phyloP scores from a whole-genome alignment of 2,888 invertebrate species.

The Cabera pusaria region DNA sequence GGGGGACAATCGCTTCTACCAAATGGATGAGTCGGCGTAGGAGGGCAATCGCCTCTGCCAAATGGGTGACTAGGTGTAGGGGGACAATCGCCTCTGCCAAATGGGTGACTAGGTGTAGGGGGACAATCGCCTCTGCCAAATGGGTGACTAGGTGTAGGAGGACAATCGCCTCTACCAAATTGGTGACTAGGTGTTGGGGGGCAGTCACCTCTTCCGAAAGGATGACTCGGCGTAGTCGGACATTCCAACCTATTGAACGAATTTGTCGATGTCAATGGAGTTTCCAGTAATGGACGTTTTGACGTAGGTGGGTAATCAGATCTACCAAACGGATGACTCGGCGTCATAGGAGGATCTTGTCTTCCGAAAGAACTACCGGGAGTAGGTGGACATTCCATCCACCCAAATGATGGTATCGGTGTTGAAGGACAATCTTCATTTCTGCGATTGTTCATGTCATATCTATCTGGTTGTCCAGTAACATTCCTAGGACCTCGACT shows the following conservation, averaged over 20 bases:
- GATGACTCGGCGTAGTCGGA: slow-evolving; percentile 50
- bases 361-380: slow-evolving; percentile 50
- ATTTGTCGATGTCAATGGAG: slow-evolving; percentile 51
- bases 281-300: too few relatives aligned
- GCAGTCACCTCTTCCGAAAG: slow-evolving; percentile 46
- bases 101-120: slow-evolving; percentile 46
- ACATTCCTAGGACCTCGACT: slow-evolving; percentile 32
- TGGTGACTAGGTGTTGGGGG: slow-evolving; percentile 43
- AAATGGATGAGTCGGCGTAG: slow-evolving; percentile 38
- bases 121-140: slow-evolving; percentile 51
- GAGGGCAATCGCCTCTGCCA: slow-evolving; percentile 40
- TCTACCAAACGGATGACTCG: slow-evolving; percentile 51
- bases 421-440: slow-evolving; percentile 44
- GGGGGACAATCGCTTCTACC: slow-evolving; percentile 36
- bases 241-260: slow-evolving; percentile 51
- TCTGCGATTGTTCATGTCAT: slow-evolving; percentile 33
- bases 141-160: slow-evolving; percentile 42
- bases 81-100: slow-evolving; percentile 51
- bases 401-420: slow-evolving; percentile 45
- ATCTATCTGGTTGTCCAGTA: slow-evolving; percentile 16
- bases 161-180: slow-evolving; percentile 49
- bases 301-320: slow-evolving; percentile 44
- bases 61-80: slow-evolving; percentile 54
- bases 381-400: slow-evolving; percentile 47
- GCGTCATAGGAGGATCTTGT: slow-evolving; percentile 48